Percentiles rank a stretch among this genome's conserved stretches.
Conservation (phyloP, 2,888 invertebrate species). For the Entomobrya proxima region DNA sequence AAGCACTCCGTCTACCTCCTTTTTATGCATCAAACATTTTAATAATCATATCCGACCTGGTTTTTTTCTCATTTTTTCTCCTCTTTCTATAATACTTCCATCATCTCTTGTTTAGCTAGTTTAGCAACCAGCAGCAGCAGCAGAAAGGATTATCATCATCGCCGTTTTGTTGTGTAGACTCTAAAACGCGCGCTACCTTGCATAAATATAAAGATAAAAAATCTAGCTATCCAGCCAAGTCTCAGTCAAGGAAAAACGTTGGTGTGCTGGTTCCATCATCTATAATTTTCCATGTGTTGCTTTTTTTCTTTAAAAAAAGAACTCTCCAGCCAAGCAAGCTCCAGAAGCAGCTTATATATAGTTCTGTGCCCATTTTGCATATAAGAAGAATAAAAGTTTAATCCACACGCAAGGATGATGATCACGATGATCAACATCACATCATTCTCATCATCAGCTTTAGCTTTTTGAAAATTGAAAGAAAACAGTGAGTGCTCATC, state of each 20-base stretch:
- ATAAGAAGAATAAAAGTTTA: slow-evolving; percentile 26
- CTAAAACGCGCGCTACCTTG: not conserved
- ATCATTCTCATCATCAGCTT: slow-evolving; percentile 15
- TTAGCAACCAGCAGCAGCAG: not conserved
- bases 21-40: slow-evolving; percentile 12
- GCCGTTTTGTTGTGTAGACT: not conserved
- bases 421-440: not conserved
- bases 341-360: not conserved
- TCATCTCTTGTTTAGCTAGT: not conserved
- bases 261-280: slow-evolving; percentile 15
- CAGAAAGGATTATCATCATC: slow-evolving; percentile 26
- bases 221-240: too few species aligned
- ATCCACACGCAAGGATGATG: slow-evolving; percentile 16
- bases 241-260: not conserved
- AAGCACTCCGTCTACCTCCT: not conserved
- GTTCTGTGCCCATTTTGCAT: not conserved
- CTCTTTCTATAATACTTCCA: slow-evolving; percentile 29
- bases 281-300: slow-evolving; percentile 38
- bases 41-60: slow-evolving; percentile 53
- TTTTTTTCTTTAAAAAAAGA: slow-evolving; percentile 9
- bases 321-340: too few species aligned
- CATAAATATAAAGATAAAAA: slow-evolving; percentile 21
- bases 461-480: slow-evolving; percentile 59
- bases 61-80: slow-evolving; percentile 6
- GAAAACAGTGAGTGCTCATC: slow-evolving; percentile 47